Base-by-base conservation (phyloP, 2,113 vertebrate genomes). In the Phyllopteryx taeniolatus region DNA sequence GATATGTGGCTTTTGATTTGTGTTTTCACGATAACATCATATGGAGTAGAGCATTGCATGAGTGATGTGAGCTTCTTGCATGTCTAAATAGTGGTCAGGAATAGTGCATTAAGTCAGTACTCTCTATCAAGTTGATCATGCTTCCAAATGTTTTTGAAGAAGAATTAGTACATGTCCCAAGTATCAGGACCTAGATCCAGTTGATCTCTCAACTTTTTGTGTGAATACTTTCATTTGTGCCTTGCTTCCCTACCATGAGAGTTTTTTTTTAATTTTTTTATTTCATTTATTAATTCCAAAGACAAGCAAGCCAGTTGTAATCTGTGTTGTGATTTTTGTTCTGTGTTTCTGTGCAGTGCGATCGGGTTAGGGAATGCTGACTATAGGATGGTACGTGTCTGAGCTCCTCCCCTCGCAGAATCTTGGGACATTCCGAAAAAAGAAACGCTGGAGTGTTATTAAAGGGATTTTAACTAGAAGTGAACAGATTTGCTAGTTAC, bases 321-420 rank as follows among this genome's bases (percentile, higher is more conserved):
- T 59, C 3, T 59, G 56, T 14, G 22, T 42, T 17, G 11, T 51
- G 8, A 9, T 49, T 31, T 60, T 44, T 49, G 1, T 80, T 7
- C 71, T 31, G 3, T 79, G 19, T 84, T 31, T 84, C 20, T 85
- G 60, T 71, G 51, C 82, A 92, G 91, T 64, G 80, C 81, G 64
- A 74, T 27, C 67, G 79, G 62, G 13, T 47, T 73, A 57, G 85
- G 67, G 51, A 81, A 89, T 67, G 44, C 44, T 65, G 86, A 90
- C 78, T 93, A 88, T 57, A 90, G 84, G 75, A 87, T 57, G 85
- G 92, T 93, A 82, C 1, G 87, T 73, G 31, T 64, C 46, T 2
- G 5, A 51, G 42, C 19, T 8, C 15, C 35, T 53, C 15, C 19
- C 59, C 54, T 20, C 33, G 47, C 35, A 49, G 20, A 70, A 42